phyloP scores from a whole-genome alignment of 2,888 invertebrate species.

The Drosophila percnosoma region DNA sequence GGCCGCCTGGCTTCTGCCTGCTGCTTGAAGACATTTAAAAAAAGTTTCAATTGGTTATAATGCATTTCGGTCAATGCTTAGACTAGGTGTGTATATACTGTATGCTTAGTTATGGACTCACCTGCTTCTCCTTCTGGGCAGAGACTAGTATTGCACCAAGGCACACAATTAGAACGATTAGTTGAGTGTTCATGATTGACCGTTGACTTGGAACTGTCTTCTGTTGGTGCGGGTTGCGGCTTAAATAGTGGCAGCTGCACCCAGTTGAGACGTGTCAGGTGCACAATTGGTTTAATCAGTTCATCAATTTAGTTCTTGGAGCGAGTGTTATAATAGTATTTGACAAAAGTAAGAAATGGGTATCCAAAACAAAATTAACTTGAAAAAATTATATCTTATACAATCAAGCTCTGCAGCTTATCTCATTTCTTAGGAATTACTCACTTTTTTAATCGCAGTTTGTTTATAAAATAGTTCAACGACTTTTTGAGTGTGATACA shows the following conservation, averaged over 20 bases:
- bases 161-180: constrained; percentile 34
- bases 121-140: constrained; percentile 6
- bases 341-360: constrained; percentile 7
- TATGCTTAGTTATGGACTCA: neutral
- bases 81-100: neutral
- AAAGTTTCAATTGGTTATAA: neutral
- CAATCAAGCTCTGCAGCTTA: constrained; percentile 1
- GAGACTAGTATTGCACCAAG: constrained; percentile 9
- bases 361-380: neutral
- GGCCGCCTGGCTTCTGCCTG: neutral
- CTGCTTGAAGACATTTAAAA: neutral
- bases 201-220: constrained; percentile 33
- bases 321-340: constrained; percentile 7
- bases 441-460: neutral
- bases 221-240: neutral
- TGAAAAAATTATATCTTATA: neutral
- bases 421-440: neutral
- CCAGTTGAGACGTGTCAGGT: constrained; percentile 28
- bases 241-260: constrained; percentile 49
- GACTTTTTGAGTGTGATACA: constrained; percentile 17
- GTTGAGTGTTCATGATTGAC: constrained; percentile 45
- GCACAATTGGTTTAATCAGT: constrained; percentile 27
- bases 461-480: constrained; percentile 37
- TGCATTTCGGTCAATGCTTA: neutral
- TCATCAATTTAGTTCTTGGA: neutral